These are phyloP conservation scores for Drosophila kuntzei DNA, from an alignment of 2,888 invertebrate genomes.

Conservation along the genomic window DNA sequence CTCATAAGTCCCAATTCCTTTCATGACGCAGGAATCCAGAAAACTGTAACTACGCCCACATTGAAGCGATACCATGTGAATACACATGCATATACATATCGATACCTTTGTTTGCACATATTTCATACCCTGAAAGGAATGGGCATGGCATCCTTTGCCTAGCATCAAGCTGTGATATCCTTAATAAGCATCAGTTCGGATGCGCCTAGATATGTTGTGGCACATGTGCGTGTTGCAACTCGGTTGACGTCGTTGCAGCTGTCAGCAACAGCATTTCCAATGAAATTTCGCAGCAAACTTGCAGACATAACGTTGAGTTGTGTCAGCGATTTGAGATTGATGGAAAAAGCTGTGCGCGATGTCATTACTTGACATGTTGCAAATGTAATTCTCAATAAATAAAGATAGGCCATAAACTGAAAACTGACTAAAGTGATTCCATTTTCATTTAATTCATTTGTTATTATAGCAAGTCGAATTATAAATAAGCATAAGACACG, in stretches of 20 bases:
- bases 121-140: not conserved
- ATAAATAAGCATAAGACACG: not conserved
- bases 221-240: slow-evolving; percentile 16
- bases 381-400: not conserved
- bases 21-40: slow-evolving; percentile 8
- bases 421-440: not conserved
- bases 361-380: slow-evolving; percentile 2
- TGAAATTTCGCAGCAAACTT: slow-evolving; percentile 3
- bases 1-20: slow-evolving; percentile 9
- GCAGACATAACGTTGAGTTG: slow-evolving; percentile 20
- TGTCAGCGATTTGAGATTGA: slow-evolving; percentile 4
- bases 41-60: slow-evolving; percentile 5
- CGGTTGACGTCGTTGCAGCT: slow-evolving; percentile 48
- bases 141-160: not conserved
- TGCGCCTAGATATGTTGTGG: slow-evolving; percentile 2
- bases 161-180: slow-evolving; percentile 7
- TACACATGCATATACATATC: not conserved
- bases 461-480: not conserved
- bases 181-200: slow-evolving; percentile 25
- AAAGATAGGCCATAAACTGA: not conserved
- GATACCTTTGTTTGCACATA: slow-evolving; percentile 21
- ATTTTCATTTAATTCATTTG: not conserved
- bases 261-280: slow-evolving; percentile 36
- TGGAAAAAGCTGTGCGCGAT: not conserved
- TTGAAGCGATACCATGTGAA: slow-evolving; percentile 8